These are phyloP conservation scores for Papilio xuthus DNA, from an alignment of 1,140 invertebrate genomes.

Conservation along the genomic window DNA sequence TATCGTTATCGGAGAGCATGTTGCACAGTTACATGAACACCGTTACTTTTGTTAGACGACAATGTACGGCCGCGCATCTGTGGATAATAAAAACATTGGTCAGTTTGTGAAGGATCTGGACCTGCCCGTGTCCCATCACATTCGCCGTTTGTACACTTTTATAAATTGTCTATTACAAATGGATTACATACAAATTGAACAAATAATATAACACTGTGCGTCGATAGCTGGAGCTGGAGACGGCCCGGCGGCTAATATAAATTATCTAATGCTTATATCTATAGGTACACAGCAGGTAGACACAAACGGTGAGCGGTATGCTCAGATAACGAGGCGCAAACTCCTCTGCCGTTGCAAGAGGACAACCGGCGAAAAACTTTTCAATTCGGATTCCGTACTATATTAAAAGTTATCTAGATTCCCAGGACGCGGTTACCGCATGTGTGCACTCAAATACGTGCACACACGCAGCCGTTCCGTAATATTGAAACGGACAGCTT, in stretches of 20 bases:
- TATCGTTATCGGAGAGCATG: too few species aligned
- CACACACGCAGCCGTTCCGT: not conserved
- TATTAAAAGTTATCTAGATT: not conserved
- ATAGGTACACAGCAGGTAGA: too few species aligned
- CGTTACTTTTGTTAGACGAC: slow-evolving; percentile 10
- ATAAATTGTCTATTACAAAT: slow-evolving; percentile 16
- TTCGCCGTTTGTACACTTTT: not conserved
- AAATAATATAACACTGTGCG: slow-evolving; percentile 15
- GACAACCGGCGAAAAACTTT: not conserved
- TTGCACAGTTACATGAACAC: slow-evolving; percentile 14
- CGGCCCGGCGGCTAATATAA: too few species aligned
- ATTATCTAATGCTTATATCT: too few species aligned
- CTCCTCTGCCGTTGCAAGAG: not conserved
- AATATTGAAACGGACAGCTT: not conserved
- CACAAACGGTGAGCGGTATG: not conserved
- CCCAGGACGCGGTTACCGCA: not conserved
- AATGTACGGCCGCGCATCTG: not conserved
- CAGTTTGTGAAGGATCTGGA: not conserved
- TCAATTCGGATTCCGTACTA: slow-evolving; percentile 15
- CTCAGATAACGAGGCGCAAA: not conserved
- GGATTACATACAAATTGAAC: slow-evolving; percentile 12
- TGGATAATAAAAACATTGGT: slow-evolving; percentile 28
- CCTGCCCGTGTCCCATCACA: not conserved
- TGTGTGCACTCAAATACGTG: not conserved
- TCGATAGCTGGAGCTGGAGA: not conserved